A percentile compares a stretch with the other conserved stretches of the same genome.
phyloP scores from a whole-genome alignment of 2,888 invertebrate genomes.

The Athetis lepigone region DNA sequence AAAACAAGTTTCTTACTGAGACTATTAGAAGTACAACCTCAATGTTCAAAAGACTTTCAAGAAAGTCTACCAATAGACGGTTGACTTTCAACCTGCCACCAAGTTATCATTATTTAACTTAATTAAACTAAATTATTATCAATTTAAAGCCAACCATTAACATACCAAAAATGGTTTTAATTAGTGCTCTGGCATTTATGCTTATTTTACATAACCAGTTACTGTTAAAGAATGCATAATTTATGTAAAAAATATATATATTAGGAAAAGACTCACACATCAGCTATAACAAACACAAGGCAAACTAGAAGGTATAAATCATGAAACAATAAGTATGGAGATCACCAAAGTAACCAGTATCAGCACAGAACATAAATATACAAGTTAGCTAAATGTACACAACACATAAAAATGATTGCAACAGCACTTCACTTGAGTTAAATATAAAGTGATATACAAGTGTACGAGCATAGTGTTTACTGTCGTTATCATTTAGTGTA shows the following conservation, averaged over 20 bases:
- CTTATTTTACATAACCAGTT: constrained; percentile 46
- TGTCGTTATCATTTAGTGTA: constrained; percentile 58
- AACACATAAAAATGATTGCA: constrained; percentile 51
- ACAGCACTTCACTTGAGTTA: constrained; percentile 46
- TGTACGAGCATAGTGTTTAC: constrained; percentile 59
- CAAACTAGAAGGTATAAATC: constrained; percentile 24
- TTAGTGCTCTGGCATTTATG: constrained; percentile 27
- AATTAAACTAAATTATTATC: constrained; percentile 4
- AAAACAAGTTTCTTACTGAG: background rate
- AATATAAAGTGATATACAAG: constrained; percentile 47
- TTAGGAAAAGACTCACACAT: constrained; percentile 20
- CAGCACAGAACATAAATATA: constrained; percentile 28
- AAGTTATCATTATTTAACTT: background rate
- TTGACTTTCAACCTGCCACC: background rate
- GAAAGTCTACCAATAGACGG: background rate
- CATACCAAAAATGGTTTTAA: constrained; percentile 21
- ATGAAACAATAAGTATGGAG: constrained; percentile 28
- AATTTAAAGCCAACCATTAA: constrained; percentile 14
- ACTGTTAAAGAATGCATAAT: constrained; percentile 13
- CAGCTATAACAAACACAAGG: constrained; percentile 19
- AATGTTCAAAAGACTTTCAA: background rate
- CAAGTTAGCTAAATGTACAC: constrained; percentile 42
- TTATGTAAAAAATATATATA: constrained; percentile 10
- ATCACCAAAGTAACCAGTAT: constrained; percentile 14
- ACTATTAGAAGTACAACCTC: background rate